Evolutionary conservation across 2,888 invertebrate genomes (phyloP).

Genomic region (Lithophane ornitopus): DNA sequence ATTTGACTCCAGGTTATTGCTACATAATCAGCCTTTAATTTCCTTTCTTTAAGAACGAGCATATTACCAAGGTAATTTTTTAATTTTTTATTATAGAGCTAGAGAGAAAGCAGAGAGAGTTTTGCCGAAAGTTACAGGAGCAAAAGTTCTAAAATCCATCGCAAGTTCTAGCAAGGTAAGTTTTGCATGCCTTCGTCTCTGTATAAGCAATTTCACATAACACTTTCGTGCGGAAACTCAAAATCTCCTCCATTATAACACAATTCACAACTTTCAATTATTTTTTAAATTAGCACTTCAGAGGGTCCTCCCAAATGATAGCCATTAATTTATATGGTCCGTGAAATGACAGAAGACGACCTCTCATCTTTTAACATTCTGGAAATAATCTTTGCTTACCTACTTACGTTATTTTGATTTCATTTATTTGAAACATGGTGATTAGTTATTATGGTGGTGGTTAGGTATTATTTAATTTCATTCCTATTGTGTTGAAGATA

Average conservation of each 20-base stretch:
- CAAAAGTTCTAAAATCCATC: slow-evolving; percentile 16
- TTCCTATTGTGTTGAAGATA: no score
- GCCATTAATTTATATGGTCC: slow-evolving; percentile 44
- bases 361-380: slow-evolving; percentile 12
- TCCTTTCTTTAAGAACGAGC: background rate
- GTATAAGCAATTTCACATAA: background rate
- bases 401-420: background rate
- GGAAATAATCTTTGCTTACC: background rate
- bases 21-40: background rate
- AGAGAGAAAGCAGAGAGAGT: background rate
- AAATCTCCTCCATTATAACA: slow-evolving; percentile 9
- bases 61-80: background rate
- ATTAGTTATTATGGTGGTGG: no score
- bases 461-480: no score
- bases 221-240: background rate
- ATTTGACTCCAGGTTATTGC: background rate
- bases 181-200: background rate
- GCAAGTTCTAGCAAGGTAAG: background rate
- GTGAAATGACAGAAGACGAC: slow-evolving; percentile 32
- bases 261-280: slow-evolving; percentile 36
- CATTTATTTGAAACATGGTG: background rate
- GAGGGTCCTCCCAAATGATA: slow-evolving; percentile 35
- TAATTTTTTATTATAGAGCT: background rate
- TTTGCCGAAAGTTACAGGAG: background rate
- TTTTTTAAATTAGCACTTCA: slow-evolving; percentile 43